These are phyloP conservation scores for Dallia pectoralis DNA, from an alignment of 2,797 vertebrate genomes.

Conservation along the genomic window DNA sequence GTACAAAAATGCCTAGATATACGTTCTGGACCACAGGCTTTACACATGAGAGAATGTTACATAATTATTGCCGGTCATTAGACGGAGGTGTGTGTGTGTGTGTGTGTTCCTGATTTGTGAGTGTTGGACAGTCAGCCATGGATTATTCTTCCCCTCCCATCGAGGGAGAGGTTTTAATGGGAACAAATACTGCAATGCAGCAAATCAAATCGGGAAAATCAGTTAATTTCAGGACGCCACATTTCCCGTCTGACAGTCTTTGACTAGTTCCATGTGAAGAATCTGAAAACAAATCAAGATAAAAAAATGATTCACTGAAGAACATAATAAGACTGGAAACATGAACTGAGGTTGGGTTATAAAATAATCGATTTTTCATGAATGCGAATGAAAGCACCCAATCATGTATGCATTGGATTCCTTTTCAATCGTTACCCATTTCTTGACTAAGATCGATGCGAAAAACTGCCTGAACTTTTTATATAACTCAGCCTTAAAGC, in stretches of 20 bases:
- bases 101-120: slow-evolving; percentile 25
- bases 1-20: neutral
- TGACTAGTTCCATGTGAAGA: neutral
- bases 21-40: neutral
- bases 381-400: neutral
- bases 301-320: neutral
- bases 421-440: neutral
- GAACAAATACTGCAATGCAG: slow-evolving; percentile 78
- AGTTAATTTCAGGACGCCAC: slow-evolving; percentile 55
- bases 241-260: slow-evolving; percentile 8
- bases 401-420: neutral
- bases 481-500: neutral
- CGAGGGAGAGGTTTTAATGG: slow-evolving; percentile 47
- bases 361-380: neutral
- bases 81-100: neutral
- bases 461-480: neutral
- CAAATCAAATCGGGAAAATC: slow-evolving; percentile 70
- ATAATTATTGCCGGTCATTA: neutral
- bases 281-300: neutral
- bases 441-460: neutral
- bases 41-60: neutral
- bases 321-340: neutral
- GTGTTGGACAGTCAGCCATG: slow-evolving; percentile 22
- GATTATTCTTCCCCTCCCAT: slow-evolving; percentile 43
- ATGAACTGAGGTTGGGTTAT: neutral